phyloP scores from a whole-genome alignment of 1,140 invertebrate genomes.

The Drosophila tani region DNA sequence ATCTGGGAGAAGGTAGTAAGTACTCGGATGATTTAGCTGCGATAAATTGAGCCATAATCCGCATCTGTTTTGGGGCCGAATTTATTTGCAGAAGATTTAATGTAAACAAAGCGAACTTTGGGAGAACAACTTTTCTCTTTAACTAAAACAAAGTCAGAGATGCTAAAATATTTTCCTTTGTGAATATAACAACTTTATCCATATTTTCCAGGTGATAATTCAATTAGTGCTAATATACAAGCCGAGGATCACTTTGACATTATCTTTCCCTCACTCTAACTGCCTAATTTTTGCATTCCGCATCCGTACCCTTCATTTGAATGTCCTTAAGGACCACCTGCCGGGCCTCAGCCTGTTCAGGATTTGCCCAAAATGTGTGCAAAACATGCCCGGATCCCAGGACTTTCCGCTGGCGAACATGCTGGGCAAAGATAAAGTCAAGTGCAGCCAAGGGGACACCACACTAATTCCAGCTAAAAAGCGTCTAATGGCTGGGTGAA shows the following conservation, averaged over 20 bases:
- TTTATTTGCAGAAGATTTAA: background rate
- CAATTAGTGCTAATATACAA: conserved; percentile 19
- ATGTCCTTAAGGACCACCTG: conserved; percentile 49
- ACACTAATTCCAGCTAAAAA: conserved; percentile 73
- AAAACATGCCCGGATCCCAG: conserved; percentile 47
- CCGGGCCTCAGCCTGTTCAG: conserved; percentile 46
- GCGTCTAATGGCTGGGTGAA: conserved; percentile 65
- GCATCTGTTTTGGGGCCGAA: background rate
- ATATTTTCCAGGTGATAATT: conserved; percentile 5
- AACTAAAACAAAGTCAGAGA: too few species aligned
- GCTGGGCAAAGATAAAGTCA: conserved; percentile 73
- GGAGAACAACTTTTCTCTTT: background rate
- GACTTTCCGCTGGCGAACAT: conserved; percentile 58
- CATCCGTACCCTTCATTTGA: conserved; percentile 25
- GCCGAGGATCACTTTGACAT: conserved; percentile 5
- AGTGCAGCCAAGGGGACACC: conserved; percentile 51
- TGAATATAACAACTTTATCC: background rate
- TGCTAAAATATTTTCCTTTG: background rate
- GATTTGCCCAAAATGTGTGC: conserved; percentile 64
- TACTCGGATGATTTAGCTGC: conserved; percentile 13
- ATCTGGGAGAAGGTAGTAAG: conserved; percentile 11
- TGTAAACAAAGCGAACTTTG: background rate
- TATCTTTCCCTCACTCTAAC: background rate
- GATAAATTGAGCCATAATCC: conserved; percentile 21
- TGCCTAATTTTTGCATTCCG: background rate